phyloP scores from a whole-genome alignment of 1,140 invertebrate genomes.

The Euwallacea similis region DNA sequence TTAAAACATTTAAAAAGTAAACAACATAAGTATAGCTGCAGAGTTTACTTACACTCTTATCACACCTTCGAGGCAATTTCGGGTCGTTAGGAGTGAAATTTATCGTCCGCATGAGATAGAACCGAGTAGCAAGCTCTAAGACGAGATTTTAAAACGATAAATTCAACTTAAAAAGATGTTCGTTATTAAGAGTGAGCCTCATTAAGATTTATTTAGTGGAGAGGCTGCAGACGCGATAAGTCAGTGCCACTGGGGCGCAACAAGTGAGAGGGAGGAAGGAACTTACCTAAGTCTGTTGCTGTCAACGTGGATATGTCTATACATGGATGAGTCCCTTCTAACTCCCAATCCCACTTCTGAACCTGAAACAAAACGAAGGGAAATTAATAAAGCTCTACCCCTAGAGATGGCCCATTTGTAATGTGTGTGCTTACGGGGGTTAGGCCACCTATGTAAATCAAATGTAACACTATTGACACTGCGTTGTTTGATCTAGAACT shows the following conservation, averaged over 20 bases:
- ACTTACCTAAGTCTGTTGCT: too few relatives aligned
- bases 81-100: not conserved
- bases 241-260: conserved; percentile 19
- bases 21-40: too few relatives aligned
- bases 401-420: not conserved
- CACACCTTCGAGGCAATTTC: not conserved
- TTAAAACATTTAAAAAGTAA: too few relatives aligned
- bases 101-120: not conserved
- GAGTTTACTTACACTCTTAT: too few relatives aligned
- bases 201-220: conserved; percentile 33
- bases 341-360: too few relatives aligned
- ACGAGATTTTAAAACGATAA: conserved; percentile 11
- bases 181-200: conserved; percentile 20
- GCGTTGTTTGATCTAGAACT: not conserved
- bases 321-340: too few relatives aligned
- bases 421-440: not conserved
- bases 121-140: not conserved
- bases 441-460: not conserved
- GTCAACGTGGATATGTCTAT: too few relatives aligned
- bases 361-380: too few relatives aligned
- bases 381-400: too few relatives aligned
- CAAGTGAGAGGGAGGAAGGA: not conserved
- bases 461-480: conserved; percentile 2
- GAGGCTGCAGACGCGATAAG: conserved; percentile 24
- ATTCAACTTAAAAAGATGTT: conserved; percentile 10